A percentile compares a stretch with the other conserved stretches of the same genome.
These are phyloP conservation scores for Eulemur rubriventer DNA, from an alignment of 2,797 vertebrate species.

Conservation along the genomic window DNA sequence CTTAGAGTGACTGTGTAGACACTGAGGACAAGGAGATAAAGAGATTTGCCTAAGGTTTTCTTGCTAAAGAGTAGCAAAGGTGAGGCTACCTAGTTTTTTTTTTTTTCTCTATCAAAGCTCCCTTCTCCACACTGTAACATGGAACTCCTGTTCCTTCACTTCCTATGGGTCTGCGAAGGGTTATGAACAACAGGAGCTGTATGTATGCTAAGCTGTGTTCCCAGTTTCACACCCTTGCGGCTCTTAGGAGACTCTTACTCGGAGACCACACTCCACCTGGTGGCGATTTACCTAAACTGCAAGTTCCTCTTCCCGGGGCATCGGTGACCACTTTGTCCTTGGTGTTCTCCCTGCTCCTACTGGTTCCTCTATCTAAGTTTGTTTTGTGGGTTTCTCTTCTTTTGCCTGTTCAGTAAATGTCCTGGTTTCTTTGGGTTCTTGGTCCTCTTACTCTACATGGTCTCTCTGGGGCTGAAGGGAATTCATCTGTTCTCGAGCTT, in stretches of 20 bases:
- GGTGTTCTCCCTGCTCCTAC: not conserved
- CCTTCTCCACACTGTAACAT: not conserved
- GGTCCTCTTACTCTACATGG: not conserved
- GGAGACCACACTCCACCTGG: slow-evolving; percentile 49
- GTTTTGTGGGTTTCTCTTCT: not conserved
- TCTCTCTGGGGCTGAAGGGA: not conserved
- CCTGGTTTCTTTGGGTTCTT: not conserved
- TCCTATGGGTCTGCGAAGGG: not conserved
- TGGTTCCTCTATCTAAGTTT: not conserved
- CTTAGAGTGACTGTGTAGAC: not conserved
- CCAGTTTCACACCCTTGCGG: not conserved
- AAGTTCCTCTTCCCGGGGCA: not conserved
- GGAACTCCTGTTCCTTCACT: not conserved
- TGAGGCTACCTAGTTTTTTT: not conserved
- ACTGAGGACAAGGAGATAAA: not conserved
- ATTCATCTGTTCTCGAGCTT: not conserved
- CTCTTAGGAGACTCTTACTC: not conserved
- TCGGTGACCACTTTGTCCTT: not conserved
- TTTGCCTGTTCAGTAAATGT: not conserved
- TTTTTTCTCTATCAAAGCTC: not conserved
- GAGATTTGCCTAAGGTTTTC: not conserved
- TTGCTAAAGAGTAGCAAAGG: not conserved
- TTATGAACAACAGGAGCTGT: not conserved
- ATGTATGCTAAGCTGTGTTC: not conserved
- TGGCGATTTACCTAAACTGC: slow-evolving; percentile 70